These are phyloP conservation scores for Liopterus haemorrhoidalis DNA, from an alignment of 2,888 invertebrate species.

Conservation along the genomic window DNA sequence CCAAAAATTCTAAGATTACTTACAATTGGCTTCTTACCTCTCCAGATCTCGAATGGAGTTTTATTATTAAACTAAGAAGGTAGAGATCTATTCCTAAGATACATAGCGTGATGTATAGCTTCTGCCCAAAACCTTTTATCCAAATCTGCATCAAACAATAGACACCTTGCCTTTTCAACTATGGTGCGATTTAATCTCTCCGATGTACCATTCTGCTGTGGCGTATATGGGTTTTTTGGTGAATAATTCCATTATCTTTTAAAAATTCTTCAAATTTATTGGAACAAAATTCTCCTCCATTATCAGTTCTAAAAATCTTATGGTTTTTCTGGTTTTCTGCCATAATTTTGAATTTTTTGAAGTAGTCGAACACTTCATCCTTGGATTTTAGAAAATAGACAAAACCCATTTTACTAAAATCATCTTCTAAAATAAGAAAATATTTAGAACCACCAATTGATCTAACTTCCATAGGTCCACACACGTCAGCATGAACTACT, in stretches of 20 bases:
- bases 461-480: constrained; percentile 29
- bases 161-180: constrained; percentile 17
- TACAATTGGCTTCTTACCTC: constrained; percentile 35
- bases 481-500: constrained; percentile 33
- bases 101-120: constrained; percentile 17
- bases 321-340: constrained; percentile 34
- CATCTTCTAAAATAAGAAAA: constrained; percentile 36
- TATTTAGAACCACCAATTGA: constrained; percentile 31
- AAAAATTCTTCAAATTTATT: constrained; percentile 29
- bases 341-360: constrained; percentile 33
- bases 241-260: constrained; percentile 33
- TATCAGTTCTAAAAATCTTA: constrained; percentile 34
- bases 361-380: constrained; percentile 32
- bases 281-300: constrained; percentile 31
- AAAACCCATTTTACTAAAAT: constrained; percentile 32
- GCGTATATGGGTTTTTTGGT: constrained; percentile 36
- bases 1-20: constrained; percentile 36
- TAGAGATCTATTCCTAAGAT: constrained; percentile 14
- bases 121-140: constrained; percentile 18
- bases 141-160: constrained; percentile 16
- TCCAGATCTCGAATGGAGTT: constrained; percentile 38
- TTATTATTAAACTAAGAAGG: constrained; percentile 24
- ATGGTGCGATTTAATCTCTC: constrained; percentile 14
- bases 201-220: constrained; percentile 35
- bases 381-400: constrained; percentile 33